Evolutionary conservation across 2,797 vertebrate genomes (phyloP).

Genomic region (Malurus leucopterus): DNA sequence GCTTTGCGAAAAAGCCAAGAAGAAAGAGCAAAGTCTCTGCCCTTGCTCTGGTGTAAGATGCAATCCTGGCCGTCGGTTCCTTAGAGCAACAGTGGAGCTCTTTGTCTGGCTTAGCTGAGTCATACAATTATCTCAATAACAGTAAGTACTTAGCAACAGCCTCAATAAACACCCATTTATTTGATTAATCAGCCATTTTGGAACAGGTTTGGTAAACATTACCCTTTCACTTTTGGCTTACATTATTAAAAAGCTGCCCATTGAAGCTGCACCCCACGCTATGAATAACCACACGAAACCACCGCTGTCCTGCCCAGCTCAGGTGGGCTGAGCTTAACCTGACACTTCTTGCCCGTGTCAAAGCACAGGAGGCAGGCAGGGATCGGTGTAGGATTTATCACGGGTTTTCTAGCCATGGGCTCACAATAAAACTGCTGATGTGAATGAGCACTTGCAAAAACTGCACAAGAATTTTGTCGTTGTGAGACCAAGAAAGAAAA

Average conservation of each 20-base stretch:
- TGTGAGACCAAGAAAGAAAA: not conserved
- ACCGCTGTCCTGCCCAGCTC: not conserved
- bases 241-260: conserved; percentile 20
- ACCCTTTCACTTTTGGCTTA: conserved; percentile 26
- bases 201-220: conserved; percentile 43
- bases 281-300: not conserved
- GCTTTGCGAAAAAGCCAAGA: not conserved
- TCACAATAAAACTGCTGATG: not conserved
- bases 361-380: not conserved
- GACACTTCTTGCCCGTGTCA: not conserved
- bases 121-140: conserved; percentile 57
- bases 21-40: not conserved
- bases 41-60: not conserved
- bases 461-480: not conserved
- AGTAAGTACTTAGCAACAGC: conserved; percentile 45
- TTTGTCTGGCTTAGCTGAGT: conserved; percentile 57
- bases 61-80: not conserved
- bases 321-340: not conserved
- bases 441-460: not conserved
- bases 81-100: conserved; percentile 38
- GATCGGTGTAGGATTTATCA: not conserved
- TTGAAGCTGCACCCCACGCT: conserved; percentile 1
- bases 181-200: conserved; percentile 56
- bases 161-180: conserved; percentile 54
- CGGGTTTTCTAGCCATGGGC: not conserved